A percentile compares a stretch with the other conserved stretches of the same genome.
phyloP scores from a whole-genome alignment of 1,140 invertebrate genomes.

The Diuraphis noxia region DNA sequence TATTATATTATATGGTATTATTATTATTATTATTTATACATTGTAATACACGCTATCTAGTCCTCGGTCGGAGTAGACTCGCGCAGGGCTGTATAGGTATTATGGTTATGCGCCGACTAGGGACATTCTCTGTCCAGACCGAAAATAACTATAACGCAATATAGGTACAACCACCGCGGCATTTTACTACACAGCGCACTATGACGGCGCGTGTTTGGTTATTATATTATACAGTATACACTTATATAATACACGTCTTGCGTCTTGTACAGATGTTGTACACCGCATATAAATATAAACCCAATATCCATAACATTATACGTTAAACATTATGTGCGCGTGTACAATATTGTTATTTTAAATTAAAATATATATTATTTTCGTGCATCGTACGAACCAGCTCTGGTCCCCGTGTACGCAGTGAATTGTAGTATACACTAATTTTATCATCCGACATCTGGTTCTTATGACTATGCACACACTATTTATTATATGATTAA shows the following conservation, averaged over 20 bases:
- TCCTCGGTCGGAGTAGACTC: not conserved
- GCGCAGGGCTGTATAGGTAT: not conserved
- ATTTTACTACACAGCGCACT: not conserved
- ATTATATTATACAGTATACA: no score
- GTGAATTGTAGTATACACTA: not conserved
- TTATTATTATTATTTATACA: not conserved
- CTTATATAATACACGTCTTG: no score
- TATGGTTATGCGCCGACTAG: not conserved
- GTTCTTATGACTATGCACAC: not conserved
- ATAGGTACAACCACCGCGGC: not conserved
- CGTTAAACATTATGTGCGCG: no score
- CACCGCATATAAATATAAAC: not conserved
- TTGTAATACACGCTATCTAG: not conserved
- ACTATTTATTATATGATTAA: not conserved
- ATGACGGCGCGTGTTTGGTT: not conserved
- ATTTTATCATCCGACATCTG: not conserved
- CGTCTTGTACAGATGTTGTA: not conserved
- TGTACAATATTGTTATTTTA: not conserved
- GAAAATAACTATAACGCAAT: constrained; percentile 25
- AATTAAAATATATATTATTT: no score
- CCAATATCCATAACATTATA: not conserved
- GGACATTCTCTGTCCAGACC: constrained; percentile 5
- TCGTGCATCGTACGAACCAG: no score
- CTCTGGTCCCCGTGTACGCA: no score
- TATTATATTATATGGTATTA: not conserved